Base-by-base conservation (phyloP, 2,888 invertebrate genomes). In the Lottia gigantea region DNA sequence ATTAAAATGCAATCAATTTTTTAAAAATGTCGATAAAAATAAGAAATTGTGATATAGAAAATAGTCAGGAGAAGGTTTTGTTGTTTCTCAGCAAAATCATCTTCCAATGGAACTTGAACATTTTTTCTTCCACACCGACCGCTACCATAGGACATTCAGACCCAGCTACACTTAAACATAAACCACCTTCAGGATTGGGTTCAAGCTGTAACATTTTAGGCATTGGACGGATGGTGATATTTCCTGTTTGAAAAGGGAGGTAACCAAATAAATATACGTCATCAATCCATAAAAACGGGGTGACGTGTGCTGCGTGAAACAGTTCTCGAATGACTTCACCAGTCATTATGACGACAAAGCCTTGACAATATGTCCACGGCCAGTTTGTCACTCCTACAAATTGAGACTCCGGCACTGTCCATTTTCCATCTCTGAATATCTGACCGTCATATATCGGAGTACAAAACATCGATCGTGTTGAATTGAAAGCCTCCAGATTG, bases 231-330 rank as follows among this genome's bases (percentile, higher is more conserved):
- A 40, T 40, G 7, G 40, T 40, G 12, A 64, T 45, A 19, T 19
- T 40, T 1, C 45, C 45, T 2, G 19, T 16, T 16, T n/a, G n/a
- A 12, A 11, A 23, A 19, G 64, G 64, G 25, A 66, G 49, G 23
- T 25, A 11, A 25, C 66, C 66, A 47, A 49, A 66, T 23, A 66
- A 12, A 66, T 49, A 66, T 16, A 66, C 49, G n/a, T 66, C 66
- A 26, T 66, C 66, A 49, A 66, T 49, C 66, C 66, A 66, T 25
- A 66, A 31, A 47, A 26, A 66, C 49, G 47, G 66, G 15, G 49
- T 25, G 8, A 47, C 25, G 16, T 46, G 25, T 16, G 66, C 47
- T 31, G 66, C 66, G 16, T 66, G 31, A 14, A 46, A 66, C 8
- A 66, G n/a, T 12, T n/a, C n/a, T 14, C 49, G 66, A 16, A 66